These are phyloP conservation scores for Temnopleurus reevesii DNA, from an alignment of 53 echinoderm and acorn worm species.

Conservation along the genomic window DNA sequence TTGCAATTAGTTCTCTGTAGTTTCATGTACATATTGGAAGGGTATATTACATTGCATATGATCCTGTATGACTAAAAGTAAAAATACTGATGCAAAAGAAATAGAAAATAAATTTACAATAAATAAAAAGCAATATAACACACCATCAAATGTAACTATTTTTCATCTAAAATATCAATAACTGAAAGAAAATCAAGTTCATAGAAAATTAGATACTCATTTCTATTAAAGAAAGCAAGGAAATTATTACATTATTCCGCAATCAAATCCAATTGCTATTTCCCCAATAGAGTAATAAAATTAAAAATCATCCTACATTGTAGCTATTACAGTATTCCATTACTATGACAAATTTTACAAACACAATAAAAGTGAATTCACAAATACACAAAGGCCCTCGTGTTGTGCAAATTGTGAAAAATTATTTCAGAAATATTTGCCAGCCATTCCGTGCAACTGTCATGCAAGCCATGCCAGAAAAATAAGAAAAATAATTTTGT, in stretches of 20 bases:
- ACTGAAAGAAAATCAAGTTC: background rate
- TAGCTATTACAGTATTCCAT: too few relatives aligned
- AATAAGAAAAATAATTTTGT: too few relatives aligned
- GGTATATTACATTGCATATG: constrained; percentile 50
- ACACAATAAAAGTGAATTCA: background rate
- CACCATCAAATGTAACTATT: background rate
- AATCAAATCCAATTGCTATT: too few relatives aligned
- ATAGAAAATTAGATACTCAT: background rate
- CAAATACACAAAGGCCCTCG: background rate
- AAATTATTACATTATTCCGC: too few relatives aligned
- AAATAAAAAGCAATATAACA: constrained; percentile 38
- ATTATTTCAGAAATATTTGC: constrained; percentile 35
- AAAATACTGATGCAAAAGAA: constrained; percentile 54
- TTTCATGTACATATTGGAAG: constrained; percentile 31
- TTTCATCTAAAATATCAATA: background rate
- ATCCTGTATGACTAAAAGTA: background rate
- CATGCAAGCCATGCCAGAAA: too few relatives aligned
- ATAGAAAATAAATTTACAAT: constrained; percentile 38
- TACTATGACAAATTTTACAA: background rate
- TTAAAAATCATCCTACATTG: too few relatives aligned
- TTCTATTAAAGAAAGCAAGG: background rate
- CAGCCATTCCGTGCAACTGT: too few relatives aligned
- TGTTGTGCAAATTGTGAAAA: constrained; percentile 2
- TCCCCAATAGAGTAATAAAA: too few relatives aligned
- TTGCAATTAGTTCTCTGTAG: constrained; percentile 19